Base-by-base conservation (phyloP, 1,140 invertebrate species). In the Gryon sp. region DNA sequence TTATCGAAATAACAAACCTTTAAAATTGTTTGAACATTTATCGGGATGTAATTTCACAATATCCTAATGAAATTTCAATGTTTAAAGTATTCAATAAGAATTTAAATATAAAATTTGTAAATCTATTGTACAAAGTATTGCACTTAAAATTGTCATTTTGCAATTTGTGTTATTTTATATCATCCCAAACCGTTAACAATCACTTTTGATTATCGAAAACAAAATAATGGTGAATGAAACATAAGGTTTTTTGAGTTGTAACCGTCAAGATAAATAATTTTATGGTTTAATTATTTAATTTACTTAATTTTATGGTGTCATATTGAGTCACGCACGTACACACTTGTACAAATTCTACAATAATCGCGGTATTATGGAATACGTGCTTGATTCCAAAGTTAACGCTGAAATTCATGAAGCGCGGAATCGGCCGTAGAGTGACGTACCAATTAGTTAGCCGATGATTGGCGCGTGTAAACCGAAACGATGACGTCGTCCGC, bases 401-500 rank as follows among this genome's bases (percentile, higher is more conserved):
- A 55, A 41, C 63, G 72, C 66, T 53, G 74, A 84, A 84, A 59
- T 84, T 84, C 82, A 84, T 83, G 82, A 82, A 82, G 82, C 82
- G 83, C 76, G 80, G 79, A 86, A 83, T 85, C 82, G 82, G 80
- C 80, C 82, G 80, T 77, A 80, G 83, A 85, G 79, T 82, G 80
- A 78, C 78, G 80, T 32, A 85, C 82, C 83, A 86, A 86, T 87
- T 86, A 86, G 83, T 80, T 69, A 76, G 75, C 75, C 82, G 83
- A 87, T 84, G 84, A 86, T 87, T 87, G 85, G 81, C 84, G 81
- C 82, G 82, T 85, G 84, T 85, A 85, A 86, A 86, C 82, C 84
- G 82, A 86, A 86, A 86, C 84, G 80, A 83, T 85, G 84, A 85
- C 84, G 85, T 86, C 78, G 82, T 78, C 76, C 77, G 76, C 78